Base-by-base conservation (phyloP, 1,140 invertebrate species). In the Drosophila ananassae region DNA sequence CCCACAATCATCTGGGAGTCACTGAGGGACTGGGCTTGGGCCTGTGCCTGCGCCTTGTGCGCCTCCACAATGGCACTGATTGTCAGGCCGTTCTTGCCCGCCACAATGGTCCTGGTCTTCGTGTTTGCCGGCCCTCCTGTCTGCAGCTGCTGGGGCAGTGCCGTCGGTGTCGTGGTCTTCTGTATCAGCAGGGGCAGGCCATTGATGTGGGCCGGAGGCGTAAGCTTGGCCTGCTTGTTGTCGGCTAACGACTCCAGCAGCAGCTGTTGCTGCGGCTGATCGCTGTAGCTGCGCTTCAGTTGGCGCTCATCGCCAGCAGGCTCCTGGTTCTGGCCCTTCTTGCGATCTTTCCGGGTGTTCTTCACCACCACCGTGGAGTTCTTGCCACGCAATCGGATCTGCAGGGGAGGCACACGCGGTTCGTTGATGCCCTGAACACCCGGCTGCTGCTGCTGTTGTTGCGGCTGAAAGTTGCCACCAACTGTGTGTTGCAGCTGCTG, bases 281-380 rank as follows among this genome's bases (percentile, higher is more conserved):
- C 84, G 10, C 68, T 83, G 32, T 46, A 89, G 13, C 50, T 79
- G 13, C 73, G 77, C 28, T 90, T 90, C 30, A 80, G 39, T 24
- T 79, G 79, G 1, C 64, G 66, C 3, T 75, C 72, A 22, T 75
- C 72, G 5, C 7, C 4, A 1, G 21, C 4, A n/a, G 10, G 13
- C 24, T 61, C 61, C 28, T 76, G 87, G 4, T 50, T 62, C 7
- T 72, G 79, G 2, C 17, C 52, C 69, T 95, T 95, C 78, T 95
- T 96, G 76, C 94, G 94, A 54, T 96, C 95, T 74, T 96, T 96
- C 60, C 95, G 95, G 12, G 95, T 95, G 79, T 95, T 96, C 67
- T 96, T 96, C 52, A 98, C 97, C 32, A 98, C 96, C n/a, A 96
- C 96, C 12, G 96, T 96, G 92, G 96, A 96, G 92, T 97, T 97